A percentile compares a stretch with the other conserved stretches of the same genome.
phyloP scores from a whole-genome alignment of 1,140 invertebrate species.

The Oryzaephilus surinamensis region DNA sequence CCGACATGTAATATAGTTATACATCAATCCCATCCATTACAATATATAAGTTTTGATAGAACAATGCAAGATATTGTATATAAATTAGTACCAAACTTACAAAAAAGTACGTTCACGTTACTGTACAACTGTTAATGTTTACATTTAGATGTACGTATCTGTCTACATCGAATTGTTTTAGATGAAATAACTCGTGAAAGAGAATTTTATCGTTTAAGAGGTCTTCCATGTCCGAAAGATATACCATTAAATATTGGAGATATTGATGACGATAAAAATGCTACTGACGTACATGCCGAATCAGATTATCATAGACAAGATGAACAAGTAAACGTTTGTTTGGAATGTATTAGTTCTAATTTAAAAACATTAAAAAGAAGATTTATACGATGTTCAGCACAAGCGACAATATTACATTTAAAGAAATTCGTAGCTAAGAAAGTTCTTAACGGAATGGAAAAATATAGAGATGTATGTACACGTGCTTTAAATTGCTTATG shows the following conservation, averaged over 20 bases:
- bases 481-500: neutral
- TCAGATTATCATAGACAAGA: conserved; percentile 88
- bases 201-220: conserved; percentile 75
- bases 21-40: conserved; percentile 92
- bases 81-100: conserved; percentile 87
- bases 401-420: conserved; percentile 91
- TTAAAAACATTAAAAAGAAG: conserved; percentile 75
- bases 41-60: conserved; percentile 94
- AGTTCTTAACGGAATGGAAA: conserved; percentile 78
- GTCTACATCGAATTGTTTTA: conserved; percentile 35
- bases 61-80: conserved; percentile 99
- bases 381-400: conserved; percentile 88
- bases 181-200: conserved; percentile 80
- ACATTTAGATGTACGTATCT: neutral
- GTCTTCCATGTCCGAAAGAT: conserved; percentile 81
- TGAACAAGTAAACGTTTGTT: conserved; percentile 88
- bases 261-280: conserved; percentile 52
- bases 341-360: conserved; percentile 77
- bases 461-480: conserved; percentile 86
- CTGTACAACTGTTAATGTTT: neutral
- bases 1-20: conserved; percentile 94
- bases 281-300: conserved; percentile 61
- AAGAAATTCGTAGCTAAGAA: conserved; percentile 98
- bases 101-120: conserved; percentile 59
- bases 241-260: conserved; percentile 54